Evolutionary conservation across 2,113 vertebrate species (phyloP), one percentile per base, ranked within the genome.

Genomic region (Falco punctatus): DNA sequence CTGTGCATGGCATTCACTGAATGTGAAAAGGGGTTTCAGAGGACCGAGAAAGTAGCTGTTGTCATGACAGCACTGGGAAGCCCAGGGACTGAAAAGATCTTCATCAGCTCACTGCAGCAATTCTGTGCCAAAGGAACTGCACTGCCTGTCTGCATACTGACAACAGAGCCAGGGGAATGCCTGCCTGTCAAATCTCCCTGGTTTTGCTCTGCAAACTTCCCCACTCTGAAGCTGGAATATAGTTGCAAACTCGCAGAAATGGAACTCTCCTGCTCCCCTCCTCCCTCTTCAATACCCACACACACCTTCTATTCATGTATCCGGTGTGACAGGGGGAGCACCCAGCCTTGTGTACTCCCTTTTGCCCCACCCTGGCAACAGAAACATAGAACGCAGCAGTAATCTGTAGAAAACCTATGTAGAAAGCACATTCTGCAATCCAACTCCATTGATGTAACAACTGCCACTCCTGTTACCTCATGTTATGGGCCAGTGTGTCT

Each of bases 1-100:
- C 91, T 80, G 91, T 95, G 96, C n/a, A 1, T 26, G 62, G 86
- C 95, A 96, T 96, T 97, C 95, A 97, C 70, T 91, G 92, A 72
- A 81, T 91, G 65, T 96, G 94, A 96, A 96, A 96, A 89, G 94
- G 86, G 95, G 83, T 94, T 96, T 95, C 83, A 94, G 95, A 94
- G 96, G 61, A 88, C 73, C 2, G 5, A 65, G 92, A 95, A 96
- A 96, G 94, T 95, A 67, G 91, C 95, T 95, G 97, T 96, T 97
- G 97, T 97, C 96, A 97, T 97, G 97, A 91, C 96, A 97, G 96
- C 97, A 89, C 84, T 69, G 86, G 73, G 89, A 97, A 97, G 96
- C 84, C 89, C 78, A 30, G 84, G 66, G 94, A 89, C 73, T 97
- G 92, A 95, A 96, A 95, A 95, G 95, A 94, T 94, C 96, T 95